These are phyloP conservation scores for Brachionus rubens DNA, from an alignment of 1,140 invertebrate genomes.

Conservation along the genomic window DNA sequence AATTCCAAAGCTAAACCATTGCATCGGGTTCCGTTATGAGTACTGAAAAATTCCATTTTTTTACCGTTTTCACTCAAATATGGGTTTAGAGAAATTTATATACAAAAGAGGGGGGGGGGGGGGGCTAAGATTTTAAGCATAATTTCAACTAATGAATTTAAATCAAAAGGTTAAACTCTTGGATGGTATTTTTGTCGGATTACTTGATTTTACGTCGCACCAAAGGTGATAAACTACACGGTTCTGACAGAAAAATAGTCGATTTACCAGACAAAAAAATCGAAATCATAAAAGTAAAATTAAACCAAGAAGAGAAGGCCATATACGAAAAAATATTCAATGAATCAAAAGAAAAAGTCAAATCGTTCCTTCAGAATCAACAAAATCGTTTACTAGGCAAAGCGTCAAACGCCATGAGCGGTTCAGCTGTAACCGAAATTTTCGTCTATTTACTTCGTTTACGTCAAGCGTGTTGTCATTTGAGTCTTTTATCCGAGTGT, in stretches of 20 bases:
- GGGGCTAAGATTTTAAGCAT: too few relatives aligned
- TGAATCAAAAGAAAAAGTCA: slow-evolving; percentile 56
- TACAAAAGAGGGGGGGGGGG: too few relatives aligned
- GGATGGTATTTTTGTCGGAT: slow-evolving; percentile 75
- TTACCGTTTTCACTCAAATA: too few relatives aligned
- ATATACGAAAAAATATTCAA: slow-evolving; percentile 66
- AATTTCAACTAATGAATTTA: too few relatives aligned
- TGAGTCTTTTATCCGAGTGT: slow-evolving; percentile 69
- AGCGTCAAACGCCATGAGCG: slow-evolving; percentile 68
- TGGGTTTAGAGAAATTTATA: too few relatives aligned
- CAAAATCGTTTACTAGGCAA: slow-evolving; percentile 59
- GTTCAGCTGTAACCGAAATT: slow-evolving; percentile 30
- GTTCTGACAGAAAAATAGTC: slow-evolving; percentile 62
- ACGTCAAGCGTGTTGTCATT: slow-evolving; percentile 82
- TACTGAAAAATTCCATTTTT: too few relatives aligned
- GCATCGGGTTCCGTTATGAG: too few relatives aligned
- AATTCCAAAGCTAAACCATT: slow-evolving; percentile 12
- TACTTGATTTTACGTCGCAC: slow-evolving; percentile 77
- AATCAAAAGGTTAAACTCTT: slow-evolving; percentile 66
- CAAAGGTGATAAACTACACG: slow-evolving; percentile 69
- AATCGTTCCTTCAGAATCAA: slow-evolving; percentile 53
- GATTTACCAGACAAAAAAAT: slow-evolving; percentile 68
- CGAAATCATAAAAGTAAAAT: slow-evolving; percentile 59
- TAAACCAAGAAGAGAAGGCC: slow-evolving; percentile 70
- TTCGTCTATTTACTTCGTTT: slow-evolving; percentile 73